A percentile compares a stretch with the other conserved stretches of the same genome.
Conservation (phyloP, 2,888 invertebrate genomes). For the Leucozona laternaria region DNA sequence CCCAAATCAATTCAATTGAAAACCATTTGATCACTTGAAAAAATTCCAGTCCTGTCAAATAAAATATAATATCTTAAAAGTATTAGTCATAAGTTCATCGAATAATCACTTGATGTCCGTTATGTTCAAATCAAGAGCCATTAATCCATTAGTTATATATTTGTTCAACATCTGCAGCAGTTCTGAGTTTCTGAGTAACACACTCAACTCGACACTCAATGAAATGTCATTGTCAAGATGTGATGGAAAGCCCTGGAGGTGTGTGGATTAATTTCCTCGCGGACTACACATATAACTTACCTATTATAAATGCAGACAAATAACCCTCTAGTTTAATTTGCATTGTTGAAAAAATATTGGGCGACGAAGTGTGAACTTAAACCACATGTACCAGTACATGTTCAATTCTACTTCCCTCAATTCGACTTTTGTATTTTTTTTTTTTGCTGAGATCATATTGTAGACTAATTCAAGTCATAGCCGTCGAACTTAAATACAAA, state of each 20-base stretch:
- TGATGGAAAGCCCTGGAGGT: conserved; percentile 42
- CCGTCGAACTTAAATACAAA: conserved; percentile 38
- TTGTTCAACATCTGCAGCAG: conserved; percentile 24
- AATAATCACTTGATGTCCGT: conserved; percentile 46
- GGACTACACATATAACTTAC: background rate
- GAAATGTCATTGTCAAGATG: conserved; percentile 50
- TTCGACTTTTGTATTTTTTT: conserved; percentile 1
- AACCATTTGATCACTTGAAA: conserved; percentile 21
- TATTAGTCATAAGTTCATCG: conserved; percentile 45
- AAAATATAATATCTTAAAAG: conserved; percentile 22
- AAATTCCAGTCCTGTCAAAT: conserved; percentile 18
- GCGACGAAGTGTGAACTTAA: conserved; percentile 69
- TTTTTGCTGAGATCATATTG: conserved; percentile 8
- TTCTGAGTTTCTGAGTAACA: conserved; percentile 17
- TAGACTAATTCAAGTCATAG: conserved; percentile 57
- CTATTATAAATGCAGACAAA: conserved; percentile 38
- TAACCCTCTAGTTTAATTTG: conserved; percentile 43
- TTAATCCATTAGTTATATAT: conserved; percentile 55
- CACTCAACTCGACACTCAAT: conserved; percentile 27
- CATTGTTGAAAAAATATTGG: conserved; percentile 62
- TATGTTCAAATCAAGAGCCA: conserved; percentile 34
- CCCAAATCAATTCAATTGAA: background rate
- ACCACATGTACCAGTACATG: conserved; percentile 59
- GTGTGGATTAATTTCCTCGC: conserved; percentile 54
- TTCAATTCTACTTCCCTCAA: background rate